phyloP scores from a whole-genome alignment of 2,113 vertebrate species.

The Chamaetylas fuelleborni region DNA sequence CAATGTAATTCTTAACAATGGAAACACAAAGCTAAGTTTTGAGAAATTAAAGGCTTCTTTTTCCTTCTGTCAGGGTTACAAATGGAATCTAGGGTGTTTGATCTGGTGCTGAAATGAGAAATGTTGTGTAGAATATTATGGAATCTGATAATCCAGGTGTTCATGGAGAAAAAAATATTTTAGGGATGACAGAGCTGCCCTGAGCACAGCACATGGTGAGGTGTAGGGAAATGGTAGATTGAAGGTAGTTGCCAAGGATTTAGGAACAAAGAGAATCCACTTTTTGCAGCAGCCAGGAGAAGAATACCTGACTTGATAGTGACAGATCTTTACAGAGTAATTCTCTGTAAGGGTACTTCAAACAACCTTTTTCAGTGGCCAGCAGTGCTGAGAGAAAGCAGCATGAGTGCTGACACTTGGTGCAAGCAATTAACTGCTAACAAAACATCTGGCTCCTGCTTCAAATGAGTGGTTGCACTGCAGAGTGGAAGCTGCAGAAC shows the following conservation, averaged over 20 bases:
- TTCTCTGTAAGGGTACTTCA: neutral
- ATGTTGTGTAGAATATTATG: neutral
- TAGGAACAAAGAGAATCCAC: neutral
- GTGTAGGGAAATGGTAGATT: neutral
- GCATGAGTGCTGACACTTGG: neutral
- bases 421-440: slow-evolving; percentile 27
- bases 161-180: neutral
- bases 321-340: neutral
- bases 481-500: neutral
- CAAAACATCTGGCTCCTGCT: slow-evolving; percentile 21
- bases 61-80: neutral
- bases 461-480: neutral
- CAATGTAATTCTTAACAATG: neutral
- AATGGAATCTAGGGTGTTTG: neutral
- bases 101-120: neutral
- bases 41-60: neutral
- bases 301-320: neutral
- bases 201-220: neutral
- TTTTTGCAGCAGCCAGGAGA: neutral
- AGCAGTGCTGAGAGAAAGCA: slow-evolving; percentile 1
- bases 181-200: neutral
- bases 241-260: neutral
- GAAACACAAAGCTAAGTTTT: neutral
- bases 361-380: neutral
- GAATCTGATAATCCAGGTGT: neutral